Percentiles rank a stretch among this genome's conserved stretches.
phyloP scores from a whole-genome alignment of 2,113 vertebrate species.

The Dromaius novaehollandiae region DNA sequence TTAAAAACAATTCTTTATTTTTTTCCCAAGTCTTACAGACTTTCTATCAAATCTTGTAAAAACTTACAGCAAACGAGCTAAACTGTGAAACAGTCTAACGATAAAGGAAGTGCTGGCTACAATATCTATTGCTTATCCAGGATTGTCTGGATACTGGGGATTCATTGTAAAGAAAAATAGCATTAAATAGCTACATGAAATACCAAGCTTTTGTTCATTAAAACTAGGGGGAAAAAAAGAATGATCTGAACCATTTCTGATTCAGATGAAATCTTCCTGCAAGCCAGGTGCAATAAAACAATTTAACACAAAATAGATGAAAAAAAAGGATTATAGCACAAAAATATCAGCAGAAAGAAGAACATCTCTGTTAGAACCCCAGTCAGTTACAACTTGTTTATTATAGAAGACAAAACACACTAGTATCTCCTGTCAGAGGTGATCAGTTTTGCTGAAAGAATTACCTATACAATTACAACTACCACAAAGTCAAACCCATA shows the following conservation, averaged over 20 bases:
- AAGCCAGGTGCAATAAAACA: background rate
- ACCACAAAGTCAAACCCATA: background rate
- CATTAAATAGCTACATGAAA: background rate
- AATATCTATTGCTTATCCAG: conserved; percentile 16
- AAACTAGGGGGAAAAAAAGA: background rate
- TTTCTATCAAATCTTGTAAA: conserved; percentile 33
- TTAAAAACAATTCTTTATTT: conserved; percentile 56
- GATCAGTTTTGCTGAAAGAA: background rate
- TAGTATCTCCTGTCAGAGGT: background rate
- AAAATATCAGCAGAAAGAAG: conserved; percentile 18
- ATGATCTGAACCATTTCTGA: background rate
- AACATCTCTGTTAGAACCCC: background rate
- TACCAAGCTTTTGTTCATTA: background rate
- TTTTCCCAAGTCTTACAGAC: conserved; percentile 43
- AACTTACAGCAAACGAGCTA: conserved; percentile 40
- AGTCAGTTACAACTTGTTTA: background rate
- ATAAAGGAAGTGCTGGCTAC: conserved; percentile 16
- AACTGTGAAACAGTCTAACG: conserved; percentile 6
- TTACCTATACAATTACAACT: background rate
- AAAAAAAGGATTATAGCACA: background rate
- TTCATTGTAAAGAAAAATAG: conserved; percentile 41
- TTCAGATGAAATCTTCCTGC: conserved; percentile 38
- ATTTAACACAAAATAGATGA: background rate
- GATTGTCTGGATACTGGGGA: conserved; percentile 4
- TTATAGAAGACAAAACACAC: background rate